phyloP scores from a whole-genome alignment of 2,113 vertebrate species.

The Eira barbara region DNA sequence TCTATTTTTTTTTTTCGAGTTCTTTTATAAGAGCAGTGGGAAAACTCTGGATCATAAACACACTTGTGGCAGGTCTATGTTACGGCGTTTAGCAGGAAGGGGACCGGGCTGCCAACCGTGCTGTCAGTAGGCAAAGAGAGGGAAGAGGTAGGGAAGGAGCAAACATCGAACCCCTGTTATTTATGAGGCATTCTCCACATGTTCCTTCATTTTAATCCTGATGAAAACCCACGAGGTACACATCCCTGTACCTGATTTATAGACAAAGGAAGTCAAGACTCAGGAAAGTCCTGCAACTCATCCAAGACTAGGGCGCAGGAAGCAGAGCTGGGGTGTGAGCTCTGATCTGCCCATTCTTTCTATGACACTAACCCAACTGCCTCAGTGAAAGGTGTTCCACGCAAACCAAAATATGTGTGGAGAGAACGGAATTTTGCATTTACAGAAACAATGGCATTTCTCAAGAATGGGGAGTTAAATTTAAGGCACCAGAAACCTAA shows the following conservation, averaged over 20 bases:
- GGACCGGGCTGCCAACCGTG: background rate
- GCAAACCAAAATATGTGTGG: background rate
- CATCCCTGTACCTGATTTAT: background rate
- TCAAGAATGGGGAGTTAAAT: background rate
- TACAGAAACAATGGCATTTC: background rate
- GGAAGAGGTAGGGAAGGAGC: background rate
- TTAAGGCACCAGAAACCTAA: background rate
- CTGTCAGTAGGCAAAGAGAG: background rate
- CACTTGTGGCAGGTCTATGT: background rate
- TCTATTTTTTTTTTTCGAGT: background rate
- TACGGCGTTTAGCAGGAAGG: background rate
- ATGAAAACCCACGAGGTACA: background rate
- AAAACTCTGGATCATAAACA: background rate
- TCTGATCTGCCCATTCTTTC: background rate
- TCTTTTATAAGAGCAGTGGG: background rate
- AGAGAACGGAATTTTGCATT: background rate
- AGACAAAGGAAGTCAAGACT: background rate
- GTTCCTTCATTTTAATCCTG: background rate
- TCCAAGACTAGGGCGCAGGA: background rate
- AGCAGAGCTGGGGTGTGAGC: background rate
- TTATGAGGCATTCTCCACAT: background rate
- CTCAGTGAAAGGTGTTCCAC: background rate
- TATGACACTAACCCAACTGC: background rate
- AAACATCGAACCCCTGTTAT: fast-evolving
- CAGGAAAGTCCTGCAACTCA: background rate